Evolutionary conservation across 2,113 vertebrate genomes (phyloP), one percentile per base, ranked within the genome.

Genomic region (Pagrus major): DNA sequence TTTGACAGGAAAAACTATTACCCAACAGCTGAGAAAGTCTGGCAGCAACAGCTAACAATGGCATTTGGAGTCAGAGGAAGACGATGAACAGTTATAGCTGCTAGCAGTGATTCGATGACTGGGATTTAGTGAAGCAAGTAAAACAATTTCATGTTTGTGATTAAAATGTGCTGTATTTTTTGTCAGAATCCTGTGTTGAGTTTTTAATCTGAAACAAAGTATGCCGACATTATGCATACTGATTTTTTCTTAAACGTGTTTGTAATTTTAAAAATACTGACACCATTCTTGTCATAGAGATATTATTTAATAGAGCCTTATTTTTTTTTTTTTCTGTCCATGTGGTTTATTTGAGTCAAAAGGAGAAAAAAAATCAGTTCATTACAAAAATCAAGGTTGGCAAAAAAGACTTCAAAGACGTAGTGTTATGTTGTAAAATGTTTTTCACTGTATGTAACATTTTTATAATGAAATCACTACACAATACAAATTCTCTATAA

Each of bases 1-100:
- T 66, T 77, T 55, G 44, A 71, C 31, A 14, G 59, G 18, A 54
- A 21, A 37, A 52, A 61, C 8, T 46, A n/a, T 71, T 71, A 54
- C 18, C 52, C 31, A 31, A 67, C 31, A 35, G 52, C 39, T 49
- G 25, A 63, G n/a, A 61, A 70, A 60, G 33, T 42, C 35, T 74
- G 56, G 49, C 39, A 73, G 49, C 39, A 73, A 46, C 25, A 58
- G 55, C 14, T 31, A 52, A 58, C 25, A 4, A 33, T 41, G 58
- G 25, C 18, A 71, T 76, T 42, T 76, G 16, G 54, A 74, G 51
- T 56, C 41, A 58, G 31, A 51, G 25, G 16, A 8, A 58, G 31
- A 65, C 9, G 27, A 41, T n/a, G 25, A 59, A 29, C 11, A 37
- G 31, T 65, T 46, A 35, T 27, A 27, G 46, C 37, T 46, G 16